Conservation (phyloP, 1,140 invertebrate genomes). For the Bilobella aurantiaca region DNA sequence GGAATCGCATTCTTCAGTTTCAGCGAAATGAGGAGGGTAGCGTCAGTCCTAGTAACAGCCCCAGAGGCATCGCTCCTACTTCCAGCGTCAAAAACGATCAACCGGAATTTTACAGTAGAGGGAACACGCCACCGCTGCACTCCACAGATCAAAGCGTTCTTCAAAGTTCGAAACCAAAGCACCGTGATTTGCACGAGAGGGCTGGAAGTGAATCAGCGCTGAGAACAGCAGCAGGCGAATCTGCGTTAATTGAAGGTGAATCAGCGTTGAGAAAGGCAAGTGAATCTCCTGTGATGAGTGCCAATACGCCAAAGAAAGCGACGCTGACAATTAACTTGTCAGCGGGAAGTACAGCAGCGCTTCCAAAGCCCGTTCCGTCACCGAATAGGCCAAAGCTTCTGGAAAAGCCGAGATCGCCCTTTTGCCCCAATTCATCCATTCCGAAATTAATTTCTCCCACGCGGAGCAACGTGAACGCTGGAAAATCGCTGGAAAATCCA, state of each 20-base stretch:
- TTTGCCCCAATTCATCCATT: background rate
- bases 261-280: background rate
- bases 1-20: slow-evolving; percentile 30
- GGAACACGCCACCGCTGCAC: background rate
- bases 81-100: too few species aligned
- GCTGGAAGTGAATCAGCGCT: too few species aligned
- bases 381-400: background rate
- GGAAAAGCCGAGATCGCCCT: background rate
- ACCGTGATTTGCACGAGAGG: too few species aligned
- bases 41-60: slow-evolving; percentile 2
- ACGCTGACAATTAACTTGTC: slow-evolving; percentile 25
- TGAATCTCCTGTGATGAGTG: background rate
- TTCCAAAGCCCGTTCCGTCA: background rate
- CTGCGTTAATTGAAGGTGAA: background rate
- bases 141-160: background rate
- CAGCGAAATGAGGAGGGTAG: slow-evolving; percentile 12
- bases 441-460: slow-evolving; percentile 9
- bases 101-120: background rate
- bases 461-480: background rate
- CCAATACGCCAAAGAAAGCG: slow-evolving; percentile 14
- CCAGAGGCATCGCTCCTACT: background rate
- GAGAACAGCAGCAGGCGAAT: too few species aligned
- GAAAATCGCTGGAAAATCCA: background rate
- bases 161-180: background rate
- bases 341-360: background rate